These are phyloP conservation scores for Pandemis cinnamomeana DNA, from an alignment of 2,888 invertebrate genomes.

Conservation along the genomic window DNA sequence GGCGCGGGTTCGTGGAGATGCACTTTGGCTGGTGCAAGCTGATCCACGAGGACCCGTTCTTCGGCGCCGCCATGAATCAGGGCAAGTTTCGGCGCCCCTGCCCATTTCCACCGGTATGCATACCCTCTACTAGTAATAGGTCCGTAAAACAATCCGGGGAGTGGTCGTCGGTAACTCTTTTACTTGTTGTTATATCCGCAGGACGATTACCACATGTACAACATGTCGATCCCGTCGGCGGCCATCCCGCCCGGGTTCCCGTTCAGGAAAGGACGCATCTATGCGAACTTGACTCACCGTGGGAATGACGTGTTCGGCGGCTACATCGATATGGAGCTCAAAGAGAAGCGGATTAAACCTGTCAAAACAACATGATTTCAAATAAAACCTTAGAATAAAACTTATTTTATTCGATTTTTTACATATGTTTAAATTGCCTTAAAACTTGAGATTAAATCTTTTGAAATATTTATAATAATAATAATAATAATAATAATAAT, in stretches of 20 bases:
- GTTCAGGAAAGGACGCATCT: constrained; percentile 33
- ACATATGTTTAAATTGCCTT: no score
- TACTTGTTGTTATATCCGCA: not conserved
- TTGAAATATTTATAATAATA: no score
- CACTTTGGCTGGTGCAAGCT: constrained; percentile 45
- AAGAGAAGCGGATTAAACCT: not conserved
- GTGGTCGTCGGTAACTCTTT: no score
- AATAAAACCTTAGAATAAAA: no score
- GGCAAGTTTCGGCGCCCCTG: constrained; percentile 44
- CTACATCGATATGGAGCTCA: constrained; percentile 3
- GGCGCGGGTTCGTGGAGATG: no score
- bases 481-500: no score
- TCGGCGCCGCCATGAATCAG: constrained; percentile 47
- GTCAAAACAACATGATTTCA: no score
- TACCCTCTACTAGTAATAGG: not conserved
- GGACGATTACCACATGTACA: constrained; percentile 31
- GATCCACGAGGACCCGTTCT: constrained; percentile 47
- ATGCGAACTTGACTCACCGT: constrained; percentile 10
- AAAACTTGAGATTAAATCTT: no score
- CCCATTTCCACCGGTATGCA: constrained; percentile 47
- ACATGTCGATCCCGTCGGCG: constrained; percentile 31
- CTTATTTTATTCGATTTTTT: no score
- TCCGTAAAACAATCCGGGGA: no score
- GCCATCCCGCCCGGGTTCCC: constrained; percentile 37
- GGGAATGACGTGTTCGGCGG: not conserved